Evolutionary conservation across 2,888 invertebrate species (phyloP).

Genomic region (Synergus gifuensis): DNA sequence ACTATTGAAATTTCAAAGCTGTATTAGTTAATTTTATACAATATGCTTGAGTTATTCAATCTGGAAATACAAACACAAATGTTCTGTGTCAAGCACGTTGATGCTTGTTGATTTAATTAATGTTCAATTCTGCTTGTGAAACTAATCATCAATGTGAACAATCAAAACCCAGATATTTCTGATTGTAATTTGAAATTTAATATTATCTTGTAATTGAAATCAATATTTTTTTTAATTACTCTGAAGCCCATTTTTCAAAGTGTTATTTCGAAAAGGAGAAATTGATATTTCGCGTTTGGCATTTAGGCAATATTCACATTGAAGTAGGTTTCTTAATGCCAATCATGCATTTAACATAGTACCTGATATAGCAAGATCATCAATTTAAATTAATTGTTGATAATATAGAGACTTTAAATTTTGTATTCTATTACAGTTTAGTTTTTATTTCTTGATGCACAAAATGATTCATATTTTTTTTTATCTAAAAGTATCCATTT

Average conservation of each 20-base stretch:
- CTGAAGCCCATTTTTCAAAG: background rate
- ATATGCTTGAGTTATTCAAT: constrained; percentile 17
- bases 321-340: no score
- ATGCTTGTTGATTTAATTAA: constrained; percentile 29
- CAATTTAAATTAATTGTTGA: no score
- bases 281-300: no score
- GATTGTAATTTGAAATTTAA: background rate
- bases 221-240: background rate
- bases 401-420: no score
- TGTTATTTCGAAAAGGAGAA: background rate
- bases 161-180: constrained; percentile 6
- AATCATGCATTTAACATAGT: no score
- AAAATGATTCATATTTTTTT: background rate
- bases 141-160: constrained; percentile 8
- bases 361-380: no score
- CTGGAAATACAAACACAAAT: constrained; percentile 3
- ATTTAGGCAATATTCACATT: no score
- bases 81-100: constrained; percentile 2
- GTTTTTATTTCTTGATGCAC: no score
- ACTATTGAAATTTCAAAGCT: background rate
- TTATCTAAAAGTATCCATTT: background rate
- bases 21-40: constrained; percentile 1
- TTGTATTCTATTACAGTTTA: no score
- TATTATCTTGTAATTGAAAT: background rate
- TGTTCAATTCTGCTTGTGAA: constrained; percentile 17